phyloP scores from a whole-genome alignment of 2,888 invertebrate species.

The Muscina levida region DNA sequence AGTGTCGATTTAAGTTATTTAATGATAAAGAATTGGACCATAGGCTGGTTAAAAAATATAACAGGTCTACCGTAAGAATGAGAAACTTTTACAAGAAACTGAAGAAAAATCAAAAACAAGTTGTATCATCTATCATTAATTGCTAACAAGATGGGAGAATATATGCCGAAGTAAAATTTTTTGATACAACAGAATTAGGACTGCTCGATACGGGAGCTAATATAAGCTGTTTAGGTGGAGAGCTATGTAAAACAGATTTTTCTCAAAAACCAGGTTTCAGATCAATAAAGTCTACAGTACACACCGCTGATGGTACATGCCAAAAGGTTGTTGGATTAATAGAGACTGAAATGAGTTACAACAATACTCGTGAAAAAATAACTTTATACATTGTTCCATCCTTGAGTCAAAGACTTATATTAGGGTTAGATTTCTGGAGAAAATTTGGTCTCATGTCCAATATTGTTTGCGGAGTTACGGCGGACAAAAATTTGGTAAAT shows the following conservation, averaged over 20 bases:
- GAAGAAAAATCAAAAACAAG: background rate
- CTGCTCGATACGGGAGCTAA: too few relatives aligned
- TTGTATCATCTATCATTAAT: background rate
- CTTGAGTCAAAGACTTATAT: constrained; percentile 13
- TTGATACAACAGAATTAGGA: too few relatives aligned
- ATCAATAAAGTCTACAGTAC: background rate
- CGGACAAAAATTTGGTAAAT: background rate
- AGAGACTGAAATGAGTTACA: background rate
- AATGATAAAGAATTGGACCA: background rate
- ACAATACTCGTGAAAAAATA: too few relatives aligned
- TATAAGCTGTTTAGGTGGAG: too few relatives aligned
- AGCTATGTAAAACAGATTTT: too few relatives aligned
- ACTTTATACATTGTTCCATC: constrained; percentile 22
- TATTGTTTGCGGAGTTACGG: background rate
- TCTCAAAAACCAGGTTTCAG: background rate
- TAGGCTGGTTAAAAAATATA: background rate
- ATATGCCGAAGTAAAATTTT: constrained; percentile 28
- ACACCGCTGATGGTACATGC: constrained; percentile 4
- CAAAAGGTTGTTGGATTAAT: background rate
- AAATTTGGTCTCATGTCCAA: background rate
- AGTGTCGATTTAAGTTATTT: too few relatives aligned
- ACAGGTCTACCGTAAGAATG: background rate
- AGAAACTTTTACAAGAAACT: too few relatives aligned
- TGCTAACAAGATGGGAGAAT: background rate
- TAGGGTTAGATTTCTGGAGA: constrained; percentile 36